Base-by-base conservation (phyloP, 1,140 invertebrate species). In the Aphis gossypii region DNA sequence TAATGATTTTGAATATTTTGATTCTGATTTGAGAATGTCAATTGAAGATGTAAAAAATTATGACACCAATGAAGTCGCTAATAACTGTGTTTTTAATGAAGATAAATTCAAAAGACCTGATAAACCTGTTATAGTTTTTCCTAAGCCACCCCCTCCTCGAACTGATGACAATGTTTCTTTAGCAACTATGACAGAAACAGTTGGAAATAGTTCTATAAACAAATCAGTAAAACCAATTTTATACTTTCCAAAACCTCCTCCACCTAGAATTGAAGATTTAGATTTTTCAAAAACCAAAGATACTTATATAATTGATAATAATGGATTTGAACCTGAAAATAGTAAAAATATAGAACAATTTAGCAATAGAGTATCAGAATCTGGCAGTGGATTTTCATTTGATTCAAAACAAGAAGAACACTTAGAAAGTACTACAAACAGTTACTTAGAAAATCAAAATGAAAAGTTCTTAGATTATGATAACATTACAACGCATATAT, bases 1-100 rank as follows among this genome's bases (percentile, higher is more conserved):
- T 46, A 89, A 93, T 51, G 60, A 93, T 48, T 89, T 93, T 93
- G 87, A 90, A 48, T 86, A 93, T 48, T 93, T 93, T 93, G 82
- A 88, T 68, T 89, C 93, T 68, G 93, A 90, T 54, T 48, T 88
- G 38, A 88, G 41, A 76, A 88, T 76, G 54, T 88, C 93, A 54
- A 38, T 41, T 54, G 92, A 93, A 93, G 76, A 86, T 93, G 82
- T 93, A 25, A 83, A 83, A 84, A 60, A 56, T 86, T 54, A 56
- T 84, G 48, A 56, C 14, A 86, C 46, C 21, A 11, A 86, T 68
- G 46, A 93, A 76, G 20, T 76, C 7, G 30, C 8, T 82, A 54
- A 23, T 89, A 88, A 0, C 5, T 14, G 46, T 89, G 6, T 21
- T 76, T 54, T 41, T 60, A 68, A 88, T 48, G 68, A 88, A 89